Evolutionary conservation across 2,113 vertebrate species (phyloP).

Genomic region (Callospermophilus lateralis): DNA sequence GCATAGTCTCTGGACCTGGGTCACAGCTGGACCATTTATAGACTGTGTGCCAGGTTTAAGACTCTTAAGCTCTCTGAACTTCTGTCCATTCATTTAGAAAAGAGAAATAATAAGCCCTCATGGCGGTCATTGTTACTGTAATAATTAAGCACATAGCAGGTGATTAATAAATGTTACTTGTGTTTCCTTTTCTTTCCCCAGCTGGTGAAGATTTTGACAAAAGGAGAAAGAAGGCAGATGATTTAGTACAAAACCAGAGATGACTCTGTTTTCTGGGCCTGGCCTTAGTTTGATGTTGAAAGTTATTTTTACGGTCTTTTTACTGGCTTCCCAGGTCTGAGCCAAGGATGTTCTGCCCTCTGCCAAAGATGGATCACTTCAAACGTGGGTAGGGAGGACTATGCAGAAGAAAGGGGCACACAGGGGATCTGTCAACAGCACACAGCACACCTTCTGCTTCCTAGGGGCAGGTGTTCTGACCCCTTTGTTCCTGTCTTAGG

Average conservation of each 20-base stretch:
- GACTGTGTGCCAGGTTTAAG: not conserved
- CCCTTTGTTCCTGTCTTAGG: not conserved
- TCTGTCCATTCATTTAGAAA: not conserved
- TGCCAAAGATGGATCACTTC: not conserved
- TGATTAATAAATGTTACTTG: not conserved
- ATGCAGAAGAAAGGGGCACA: not conserved
- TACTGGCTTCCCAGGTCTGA: not conserved
- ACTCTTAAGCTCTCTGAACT: not conserved
- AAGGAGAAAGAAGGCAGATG: not conserved
- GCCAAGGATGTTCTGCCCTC: not conserved
- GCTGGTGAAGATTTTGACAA: not conserved
- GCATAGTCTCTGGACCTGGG: not conserved
- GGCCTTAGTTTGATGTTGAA: not conserved
- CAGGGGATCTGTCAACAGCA: rapidly evolving
- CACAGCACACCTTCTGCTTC: not conserved
- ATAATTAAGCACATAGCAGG: not conserved
- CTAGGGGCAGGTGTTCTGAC: not conserved
- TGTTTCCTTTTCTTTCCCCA: not conserved
- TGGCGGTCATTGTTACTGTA: not conserved
- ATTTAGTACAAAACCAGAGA: not conserved
- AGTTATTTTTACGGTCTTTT: not conserved
- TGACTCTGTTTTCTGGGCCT: not conserved
- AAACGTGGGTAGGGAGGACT: not conserved
- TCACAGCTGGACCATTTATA: not conserved
- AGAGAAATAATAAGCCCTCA: not conserved